Evolutionary conservation across 2,113 vertebrate genomes (phyloP).

Genomic region (Archilochus colubris): DNA sequence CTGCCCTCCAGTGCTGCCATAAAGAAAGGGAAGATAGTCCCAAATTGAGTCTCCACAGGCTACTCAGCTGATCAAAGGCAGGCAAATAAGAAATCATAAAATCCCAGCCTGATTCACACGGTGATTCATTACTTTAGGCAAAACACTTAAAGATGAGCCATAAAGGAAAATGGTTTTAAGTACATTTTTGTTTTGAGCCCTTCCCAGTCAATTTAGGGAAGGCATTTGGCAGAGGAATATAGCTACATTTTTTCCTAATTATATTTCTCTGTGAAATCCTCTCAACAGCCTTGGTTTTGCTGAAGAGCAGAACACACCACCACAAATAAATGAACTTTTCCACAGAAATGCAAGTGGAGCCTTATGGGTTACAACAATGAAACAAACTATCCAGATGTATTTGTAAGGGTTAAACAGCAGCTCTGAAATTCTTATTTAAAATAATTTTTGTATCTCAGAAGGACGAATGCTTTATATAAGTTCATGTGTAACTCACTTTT

Average conservation of each 20-base stretch:
- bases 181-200: constrained; percentile 55
- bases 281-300: background rate
- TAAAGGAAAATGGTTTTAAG: constrained; percentile 58
- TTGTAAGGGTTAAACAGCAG: background rate
- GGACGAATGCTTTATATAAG: background rate
- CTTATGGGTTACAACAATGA: background rate
- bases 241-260: constrained; percentile 58
- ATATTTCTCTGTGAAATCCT: constrained; percentile 50
- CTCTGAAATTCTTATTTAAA: background rate
- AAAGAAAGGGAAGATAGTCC: background rate
- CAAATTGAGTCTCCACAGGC: constrained; percentile 35
- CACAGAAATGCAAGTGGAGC: background rate
- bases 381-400: background rate
- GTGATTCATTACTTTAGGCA: constrained; percentile 59
- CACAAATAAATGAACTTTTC: background rate
- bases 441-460: background rate
- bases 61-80: constrained; percentile 56
- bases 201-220: constrained; percentile 51
- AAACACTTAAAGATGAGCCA: constrained; percentile 63
- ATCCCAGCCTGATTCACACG: constrained; percentile 37
- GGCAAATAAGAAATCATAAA: constrained; percentile 57
- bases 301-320: background rate
- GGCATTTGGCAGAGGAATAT: constrained; percentile 41
- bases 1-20: background rate
- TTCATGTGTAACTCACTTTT: background rate